phyloP scores from a whole-genome alignment of 1,140 invertebrate genomes.

The Linepithema humile region DNA sequence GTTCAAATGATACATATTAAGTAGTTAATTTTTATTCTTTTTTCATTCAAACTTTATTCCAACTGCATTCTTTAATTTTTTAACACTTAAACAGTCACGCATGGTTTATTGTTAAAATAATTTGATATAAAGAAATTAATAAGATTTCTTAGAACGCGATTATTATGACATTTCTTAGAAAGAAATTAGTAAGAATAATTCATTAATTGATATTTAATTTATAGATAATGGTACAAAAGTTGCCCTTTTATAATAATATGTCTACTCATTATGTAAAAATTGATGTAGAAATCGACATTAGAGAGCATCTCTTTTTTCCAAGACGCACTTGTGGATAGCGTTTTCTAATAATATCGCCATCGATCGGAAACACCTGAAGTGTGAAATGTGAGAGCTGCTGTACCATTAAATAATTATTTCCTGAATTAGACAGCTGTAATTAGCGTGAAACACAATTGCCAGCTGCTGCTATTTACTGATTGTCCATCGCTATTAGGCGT shows the following conservation, averaged over 20 bases:
- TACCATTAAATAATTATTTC: conserved; percentile 46
- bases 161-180: neutral
- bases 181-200: neutral
- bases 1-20: neutral
- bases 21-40: neutral
- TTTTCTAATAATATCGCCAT: conserved; percentile 31
- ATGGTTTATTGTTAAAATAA: too few relatives aligned
- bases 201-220: neutral
- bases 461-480: conserved; percentile 25
- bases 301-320: neutral
- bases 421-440: conserved; percentile 24
- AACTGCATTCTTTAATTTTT: too few relatives aligned
- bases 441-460: conserved; percentile 21
- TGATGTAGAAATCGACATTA: neutral
- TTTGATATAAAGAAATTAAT: too few relatives aligned
- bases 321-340: neutral
- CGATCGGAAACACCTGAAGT: conserved; percentile 9
- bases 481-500: conserved; percentile 7
- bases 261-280: neutral
- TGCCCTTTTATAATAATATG: neutral
- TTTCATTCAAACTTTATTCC: too few relatives aligned
- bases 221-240: neutral
- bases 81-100: too few relatives aligned
- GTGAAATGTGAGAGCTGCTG: neutral
- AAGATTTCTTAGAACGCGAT: too few relatives aligned